phyloP scores from a whole-genome alignment of 2,797 vertebrate genomes.

The Micrastur ruficollis region DNA sequence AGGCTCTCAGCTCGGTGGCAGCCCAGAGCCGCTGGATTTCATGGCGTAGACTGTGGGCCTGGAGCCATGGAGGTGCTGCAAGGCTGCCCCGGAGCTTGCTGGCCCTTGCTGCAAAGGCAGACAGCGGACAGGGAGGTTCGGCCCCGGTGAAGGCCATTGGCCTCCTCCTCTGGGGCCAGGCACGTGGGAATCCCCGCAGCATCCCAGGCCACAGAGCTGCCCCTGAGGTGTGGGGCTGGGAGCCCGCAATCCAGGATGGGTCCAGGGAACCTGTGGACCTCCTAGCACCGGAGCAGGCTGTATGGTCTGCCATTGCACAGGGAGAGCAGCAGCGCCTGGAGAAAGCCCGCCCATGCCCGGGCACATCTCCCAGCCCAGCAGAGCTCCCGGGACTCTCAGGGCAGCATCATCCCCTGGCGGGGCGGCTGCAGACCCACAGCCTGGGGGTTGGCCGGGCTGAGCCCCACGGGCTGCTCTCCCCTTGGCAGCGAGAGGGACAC shows the following conservation, averaged over 20 bases:
- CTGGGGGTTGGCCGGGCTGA: not conserved
- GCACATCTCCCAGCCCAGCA: no score
- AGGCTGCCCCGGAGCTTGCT: not conserved
- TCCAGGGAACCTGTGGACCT: not conserved
- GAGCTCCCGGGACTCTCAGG: not conserved
- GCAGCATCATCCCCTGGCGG: no score
- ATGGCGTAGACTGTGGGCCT: not conserved
- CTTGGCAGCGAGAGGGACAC: not conserved
- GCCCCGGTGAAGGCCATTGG: not conserved
- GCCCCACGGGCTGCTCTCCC: not conserved
- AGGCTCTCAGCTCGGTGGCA: not conserved
- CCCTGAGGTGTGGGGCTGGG: not conserved
- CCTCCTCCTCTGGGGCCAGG: not conserved
- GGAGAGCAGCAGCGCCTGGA: not conserved
- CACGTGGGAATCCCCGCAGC: not conserved
- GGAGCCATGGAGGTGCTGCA: not conserved
- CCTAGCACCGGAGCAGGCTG: accelerated
- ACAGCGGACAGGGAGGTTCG: not conserved
- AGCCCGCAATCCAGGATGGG: not conserved
- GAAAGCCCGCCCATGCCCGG: no score
- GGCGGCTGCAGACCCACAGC: not conserved
- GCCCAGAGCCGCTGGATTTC: not conserved
- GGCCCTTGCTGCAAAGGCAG: not conserved
- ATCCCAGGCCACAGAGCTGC: not conserved
- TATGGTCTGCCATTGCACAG: not conserved